phyloP scores from a whole-genome alignment of 2,888 invertebrate genomes.

The Lasius platythorax region DNA sequence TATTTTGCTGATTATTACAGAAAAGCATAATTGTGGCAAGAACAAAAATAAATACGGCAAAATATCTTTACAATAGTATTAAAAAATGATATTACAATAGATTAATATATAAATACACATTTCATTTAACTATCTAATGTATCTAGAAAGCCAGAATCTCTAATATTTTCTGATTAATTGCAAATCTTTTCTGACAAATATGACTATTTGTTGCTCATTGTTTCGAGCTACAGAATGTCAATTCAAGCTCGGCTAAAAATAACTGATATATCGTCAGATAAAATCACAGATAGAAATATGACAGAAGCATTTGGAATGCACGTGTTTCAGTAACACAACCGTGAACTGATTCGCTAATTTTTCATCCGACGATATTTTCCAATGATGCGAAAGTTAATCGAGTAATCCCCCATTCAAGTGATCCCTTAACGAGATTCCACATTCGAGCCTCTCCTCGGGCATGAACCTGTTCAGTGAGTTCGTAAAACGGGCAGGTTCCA shows the following conservation, averaged over 20 bases:
- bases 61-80: background rate
- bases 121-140: background rate
- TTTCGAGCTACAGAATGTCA: background rate
- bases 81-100: background rate
- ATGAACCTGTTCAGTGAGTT: conserved; percentile 62
- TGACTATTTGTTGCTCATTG: background rate
- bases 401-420: conserved; percentile 19
- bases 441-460: conserved; percentile 29
- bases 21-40: background rate
- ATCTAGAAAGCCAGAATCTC: background rate
- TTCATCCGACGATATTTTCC: conserved; percentile 27
- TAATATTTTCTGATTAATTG: background rate
- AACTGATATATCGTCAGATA: conserved; percentile 1
- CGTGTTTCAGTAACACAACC: conserved; percentile 7
- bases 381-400: background rate
- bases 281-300: background rate
- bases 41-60: background rate
- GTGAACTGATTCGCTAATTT: conserved; percentile 1
- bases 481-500: conserved; percentile 48
- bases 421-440: conserved; percentile 4
- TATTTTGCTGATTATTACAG: conserved; percentile 6
- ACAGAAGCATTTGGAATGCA: background rate
- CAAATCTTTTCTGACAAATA: conserved; percentile 1
- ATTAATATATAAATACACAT: background rate
- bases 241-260: background rate